Evolutionary conservation across 1,140 invertebrate species (phyloP).

Genomic region (Neodiprion pinetum): DNA sequence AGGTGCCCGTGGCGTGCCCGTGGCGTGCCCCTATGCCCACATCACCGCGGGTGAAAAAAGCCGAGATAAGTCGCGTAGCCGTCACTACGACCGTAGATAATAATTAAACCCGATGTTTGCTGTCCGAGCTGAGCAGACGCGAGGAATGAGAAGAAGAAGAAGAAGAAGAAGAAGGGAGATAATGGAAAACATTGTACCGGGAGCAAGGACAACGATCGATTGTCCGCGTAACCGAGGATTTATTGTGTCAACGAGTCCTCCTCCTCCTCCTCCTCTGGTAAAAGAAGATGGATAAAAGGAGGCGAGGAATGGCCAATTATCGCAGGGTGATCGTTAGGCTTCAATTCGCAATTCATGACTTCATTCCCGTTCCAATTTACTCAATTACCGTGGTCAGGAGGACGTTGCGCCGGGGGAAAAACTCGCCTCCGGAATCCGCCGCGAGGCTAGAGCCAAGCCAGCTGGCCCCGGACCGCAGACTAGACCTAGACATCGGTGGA

Average conservation of each 20-base stretch:
- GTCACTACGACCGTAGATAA: neutral
- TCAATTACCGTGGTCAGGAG: neutral
- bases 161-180: too few relatives aligned
- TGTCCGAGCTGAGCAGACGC: neutral
- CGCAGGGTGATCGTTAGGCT: neutral
- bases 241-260: too few relatives aligned
- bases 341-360: neutral
- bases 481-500: neutral
- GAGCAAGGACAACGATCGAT: too few relatives aligned
- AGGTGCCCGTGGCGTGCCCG: slow-evolving; percentile 26
- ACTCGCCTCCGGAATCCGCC: neutral
- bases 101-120: slow-evolving; percentile 5
- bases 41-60: slow-evolving; percentile 21
- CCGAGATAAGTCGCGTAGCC: slow-evolving; percentile 4
- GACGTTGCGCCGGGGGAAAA: neutral
- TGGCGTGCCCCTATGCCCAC: slow-evolving; percentile 39
- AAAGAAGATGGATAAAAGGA: too few relatives aligned
- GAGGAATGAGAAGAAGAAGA: too few relatives aligned
- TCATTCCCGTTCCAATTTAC: neutral
- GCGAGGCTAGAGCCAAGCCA: too few relatives aligned
- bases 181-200: too few relatives aligned
- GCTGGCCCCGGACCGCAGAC: neutral
- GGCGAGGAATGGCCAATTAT: too few relatives aligned
- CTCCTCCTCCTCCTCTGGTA: too few relatives aligned
- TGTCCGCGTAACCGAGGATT: too few relatives aligned